Evolutionary conservation across 2,113 vertebrate species (phyloP).

Genomic region (Carassius gibelio): DNA sequence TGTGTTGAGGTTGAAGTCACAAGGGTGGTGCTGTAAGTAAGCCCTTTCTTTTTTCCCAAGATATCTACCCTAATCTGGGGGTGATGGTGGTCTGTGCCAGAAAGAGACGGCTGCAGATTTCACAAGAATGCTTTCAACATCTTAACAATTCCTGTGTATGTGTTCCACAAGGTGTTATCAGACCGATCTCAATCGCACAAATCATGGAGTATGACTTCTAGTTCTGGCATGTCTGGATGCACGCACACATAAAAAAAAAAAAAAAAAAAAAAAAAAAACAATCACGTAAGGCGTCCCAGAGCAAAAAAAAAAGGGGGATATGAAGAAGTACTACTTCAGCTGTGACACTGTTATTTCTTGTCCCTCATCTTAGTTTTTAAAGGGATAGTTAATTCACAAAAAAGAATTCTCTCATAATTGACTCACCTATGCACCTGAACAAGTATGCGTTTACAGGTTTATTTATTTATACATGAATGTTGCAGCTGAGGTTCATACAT

Average conservation of each 20-base stretch:
- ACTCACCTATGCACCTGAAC: no score
- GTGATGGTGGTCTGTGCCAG: slow-evolving; percentile 58
- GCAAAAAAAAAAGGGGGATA: not conserved
- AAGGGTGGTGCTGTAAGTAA: slow-evolving; percentile 48
- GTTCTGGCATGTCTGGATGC: slow-evolving; percentile 59
- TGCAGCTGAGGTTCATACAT: not conserved
- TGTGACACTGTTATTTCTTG: not conserved
- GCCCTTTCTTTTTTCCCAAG: not conserved
- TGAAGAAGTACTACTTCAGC: not conserved
- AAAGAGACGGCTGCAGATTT: slow-evolving; percentile 64
- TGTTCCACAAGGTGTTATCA: slow-evolving; percentile 63
- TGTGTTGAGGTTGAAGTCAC: slow-evolving; percentile 44
- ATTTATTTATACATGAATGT: not conserved
- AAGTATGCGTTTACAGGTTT: no score
- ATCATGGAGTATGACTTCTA: slow-evolving; percentile 57
- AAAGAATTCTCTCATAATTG: no score
- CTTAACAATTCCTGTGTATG: slow-evolving; percentile 58
- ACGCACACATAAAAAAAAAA: slow-evolving; percentile 43
- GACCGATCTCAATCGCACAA: slow-evolving; percentile 60
- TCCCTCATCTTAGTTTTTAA: not conserved
- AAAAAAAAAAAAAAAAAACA: slow-evolving; percentile 21
- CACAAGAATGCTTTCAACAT: slow-evolving; percentile 69
- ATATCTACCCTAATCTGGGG: slow-evolving; percentile 48
- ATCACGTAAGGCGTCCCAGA: not conserved
- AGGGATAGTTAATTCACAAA: no score